Conservation (phyloP, 1,140 invertebrate species). For the Drosophila auraria region DNA sequence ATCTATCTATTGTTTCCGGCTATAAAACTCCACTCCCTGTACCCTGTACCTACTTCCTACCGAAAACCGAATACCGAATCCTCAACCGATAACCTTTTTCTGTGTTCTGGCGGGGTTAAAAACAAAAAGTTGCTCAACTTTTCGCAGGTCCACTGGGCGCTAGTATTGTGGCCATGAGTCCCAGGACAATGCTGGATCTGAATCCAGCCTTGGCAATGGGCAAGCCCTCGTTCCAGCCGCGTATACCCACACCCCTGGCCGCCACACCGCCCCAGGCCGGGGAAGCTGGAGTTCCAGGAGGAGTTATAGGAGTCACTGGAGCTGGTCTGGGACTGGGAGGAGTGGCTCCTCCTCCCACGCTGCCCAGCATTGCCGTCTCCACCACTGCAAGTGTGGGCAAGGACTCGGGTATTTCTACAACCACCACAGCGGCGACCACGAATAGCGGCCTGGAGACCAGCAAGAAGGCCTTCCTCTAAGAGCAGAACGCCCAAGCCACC, state of each 20-base stretch:
- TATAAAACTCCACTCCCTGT: slow-evolving; percentile 45
- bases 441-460: slow-evolving; percentile 59
- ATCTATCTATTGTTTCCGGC: slow-evolving; percentile 49
- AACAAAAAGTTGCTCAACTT: slow-evolving; percentile 80
- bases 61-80: slow-evolving; percentile 2
- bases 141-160: slow-evolving; percentile 84
- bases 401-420: slow-evolving; percentile 58
- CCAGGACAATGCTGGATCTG: slow-evolving; percentile 81
- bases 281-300: slow-evolving; percentile 12
- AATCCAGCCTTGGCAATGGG: slow-evolving; percentile 84
- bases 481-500: slow-evolving; percentile 30
- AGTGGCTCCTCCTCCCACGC: slow-evolving; percentile 16
- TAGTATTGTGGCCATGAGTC: slow-evolving; percentile 85
- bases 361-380: slow-evolving; percentile 73
- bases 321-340: slow-evolving; percentile 10
- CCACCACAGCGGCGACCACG: slow-evolving; percentile 54
- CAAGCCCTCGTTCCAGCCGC: slow-evolving; percentile 84
- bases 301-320: slow-evolving; percentile 26
- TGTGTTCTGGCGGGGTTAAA: slow-evolving; percentile 52
- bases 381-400: slow-evolving; percentile 69
- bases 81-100: slow-evolving; percentile 35
- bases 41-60: slow-evolving; percentile 33
- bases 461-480: slow-evolving; percentile 73
- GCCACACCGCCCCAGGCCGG: slow-evolving; percentile 35
- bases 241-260: slow-evolving; percentile 73